Percentiles rank a stretch among this genome's conserved stretches.
Evolutionary conservation across 2,113 vertebrate genomes (phyloP).

Genomic region (Entomyzon cyanotis): DNA sequence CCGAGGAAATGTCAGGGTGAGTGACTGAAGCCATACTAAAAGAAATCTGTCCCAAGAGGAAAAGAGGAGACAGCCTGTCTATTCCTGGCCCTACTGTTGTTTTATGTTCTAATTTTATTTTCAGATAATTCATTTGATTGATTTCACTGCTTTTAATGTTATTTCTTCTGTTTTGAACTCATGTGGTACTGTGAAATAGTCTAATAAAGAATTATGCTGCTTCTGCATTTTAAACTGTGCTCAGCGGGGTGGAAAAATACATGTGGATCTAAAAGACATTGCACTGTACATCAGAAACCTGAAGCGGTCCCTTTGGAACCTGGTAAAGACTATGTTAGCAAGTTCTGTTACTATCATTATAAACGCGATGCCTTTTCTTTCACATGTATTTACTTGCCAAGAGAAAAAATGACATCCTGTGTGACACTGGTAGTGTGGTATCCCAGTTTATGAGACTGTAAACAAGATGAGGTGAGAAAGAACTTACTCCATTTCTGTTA

Average conservation of each 20-base stretch:
- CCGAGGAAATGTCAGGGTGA: slow-evolving; percentile 4
- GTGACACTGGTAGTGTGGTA: slow-evolving; percentile 60
- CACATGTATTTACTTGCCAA: slow-evolving; percentile 64
- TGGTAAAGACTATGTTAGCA: slow-evolving; percentile 16
- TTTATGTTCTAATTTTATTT: slow-evolving; percentile 55
- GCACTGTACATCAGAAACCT: slow-evolving; percentile 20
- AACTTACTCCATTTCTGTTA: slow-evolving; percentile 4
- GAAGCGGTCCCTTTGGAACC: slow-evolving; percentile 28
- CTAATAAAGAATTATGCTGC: slow-evolving; percentile 18
- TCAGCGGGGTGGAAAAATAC: neutral
- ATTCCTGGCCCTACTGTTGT: neutral
- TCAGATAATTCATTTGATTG: slow-evolving; percentile 48
- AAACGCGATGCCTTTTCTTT: slow-evolving; percentile 46
- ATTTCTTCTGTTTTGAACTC: slow-evolving; percentile 48
- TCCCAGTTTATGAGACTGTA: slow-evolving; percentile 55
- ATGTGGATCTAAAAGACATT: neutral
- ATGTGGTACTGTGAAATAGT: neutral
- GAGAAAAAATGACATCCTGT: slow-evolving; percentile 56
- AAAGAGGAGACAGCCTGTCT: slow-evolving; percentile 44
- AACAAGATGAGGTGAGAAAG: slow-evolving; percentile 44
- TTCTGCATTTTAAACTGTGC: slow-evolving; percentile 38
- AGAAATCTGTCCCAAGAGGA: slow-evolving; percentile 26
- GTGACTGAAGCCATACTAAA: slow-evolving; percentile 31
- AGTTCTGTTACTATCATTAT: slow-evolving; percentile 42
- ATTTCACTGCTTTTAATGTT: slow-evolving; percentile 52